phyloP scores from a whole-genome alignment of 2,888 invertebrate species.

The Creontiades dilutus region DNA sequence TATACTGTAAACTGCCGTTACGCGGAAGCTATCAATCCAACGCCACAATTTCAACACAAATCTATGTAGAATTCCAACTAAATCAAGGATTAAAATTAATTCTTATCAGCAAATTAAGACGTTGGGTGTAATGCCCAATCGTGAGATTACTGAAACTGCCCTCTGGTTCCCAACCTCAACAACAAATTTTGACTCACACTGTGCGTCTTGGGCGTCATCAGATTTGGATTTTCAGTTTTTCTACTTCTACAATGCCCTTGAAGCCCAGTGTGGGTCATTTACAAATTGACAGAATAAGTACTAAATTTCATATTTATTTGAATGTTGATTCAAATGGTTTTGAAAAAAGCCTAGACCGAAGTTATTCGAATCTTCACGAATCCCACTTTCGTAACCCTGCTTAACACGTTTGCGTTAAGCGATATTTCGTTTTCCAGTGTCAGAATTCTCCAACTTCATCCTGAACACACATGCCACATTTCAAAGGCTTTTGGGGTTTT shows the following conservation, averaged over 20 bases:
- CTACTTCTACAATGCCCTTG: neutral
- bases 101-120: no score
- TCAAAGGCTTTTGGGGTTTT: neutral
- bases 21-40: no score
- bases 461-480: constrained; percentile 39
- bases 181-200: neutral
- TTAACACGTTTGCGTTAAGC: constrained; percentile 56
- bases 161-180: no score
- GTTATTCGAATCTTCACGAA: constrained; percentile 36
- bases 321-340: neutral
- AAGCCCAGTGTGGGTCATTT: constrained; percentile 40
- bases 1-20: no score
- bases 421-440: constrained; percentile 12
- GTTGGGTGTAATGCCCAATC: no score
- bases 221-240: neutral
- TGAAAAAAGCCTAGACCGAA: constrained; percentile 37
- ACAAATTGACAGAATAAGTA: constrained; percentile 33
- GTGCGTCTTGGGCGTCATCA: neutral
- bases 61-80: no score
- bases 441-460: constrained; percentile 46
- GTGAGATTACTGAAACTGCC: no score
- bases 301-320: constrained; percentile 46
- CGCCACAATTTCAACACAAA: no score
- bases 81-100: no score
- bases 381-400: constrained; percentile 42